Evolutionary conservation across 2,113 vertebrate genomes (phyloP).

Genomic region (Muntiacus reevesi): DNA sequence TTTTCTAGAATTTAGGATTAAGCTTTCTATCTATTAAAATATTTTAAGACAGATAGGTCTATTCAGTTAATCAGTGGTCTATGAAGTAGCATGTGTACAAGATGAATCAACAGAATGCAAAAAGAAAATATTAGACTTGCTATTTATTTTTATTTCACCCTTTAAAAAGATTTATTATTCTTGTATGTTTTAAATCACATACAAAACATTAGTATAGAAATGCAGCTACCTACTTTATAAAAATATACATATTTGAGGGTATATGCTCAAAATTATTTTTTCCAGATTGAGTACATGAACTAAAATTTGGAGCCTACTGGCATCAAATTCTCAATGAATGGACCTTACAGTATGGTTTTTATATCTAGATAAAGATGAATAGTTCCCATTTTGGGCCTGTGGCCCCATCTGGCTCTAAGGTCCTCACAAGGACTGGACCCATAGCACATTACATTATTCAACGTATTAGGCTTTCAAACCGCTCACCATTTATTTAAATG

Average conservation of each 20-base stretch:
- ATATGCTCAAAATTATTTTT: not conserved
- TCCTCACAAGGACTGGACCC: not conserved
- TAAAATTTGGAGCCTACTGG: not conserved
- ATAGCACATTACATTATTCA: slow-evolving; percentile 18
- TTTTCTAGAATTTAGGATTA: not conserved
- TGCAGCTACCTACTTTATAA: not conserved
- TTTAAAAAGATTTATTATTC: not conserved
- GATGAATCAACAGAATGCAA: not conserved
- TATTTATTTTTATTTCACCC: not conserved
- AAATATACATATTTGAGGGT: not conserved
- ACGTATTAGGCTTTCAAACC: slow-evolving; percentile 3
- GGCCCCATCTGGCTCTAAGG: not conserved
- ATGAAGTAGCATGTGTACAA: not conserved
- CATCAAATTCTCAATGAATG: not conserved
- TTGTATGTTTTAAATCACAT: not conserved
- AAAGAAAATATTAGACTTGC: not conserved
- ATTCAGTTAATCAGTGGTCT: not conserved
- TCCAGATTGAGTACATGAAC: not conserved
- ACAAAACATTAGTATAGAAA: not conserved
- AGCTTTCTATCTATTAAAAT: not conserved
- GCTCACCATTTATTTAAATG: slow-evolving; percentile 39
- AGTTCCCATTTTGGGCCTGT: not conserved
- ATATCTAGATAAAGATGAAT: not conserved
- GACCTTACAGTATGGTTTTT: not conserved
- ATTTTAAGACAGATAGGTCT: not conserved